Base-by-base conservation (phyloP, 2,797 vertebrate genomes). In the Sciurus carolinensis region DNA sequence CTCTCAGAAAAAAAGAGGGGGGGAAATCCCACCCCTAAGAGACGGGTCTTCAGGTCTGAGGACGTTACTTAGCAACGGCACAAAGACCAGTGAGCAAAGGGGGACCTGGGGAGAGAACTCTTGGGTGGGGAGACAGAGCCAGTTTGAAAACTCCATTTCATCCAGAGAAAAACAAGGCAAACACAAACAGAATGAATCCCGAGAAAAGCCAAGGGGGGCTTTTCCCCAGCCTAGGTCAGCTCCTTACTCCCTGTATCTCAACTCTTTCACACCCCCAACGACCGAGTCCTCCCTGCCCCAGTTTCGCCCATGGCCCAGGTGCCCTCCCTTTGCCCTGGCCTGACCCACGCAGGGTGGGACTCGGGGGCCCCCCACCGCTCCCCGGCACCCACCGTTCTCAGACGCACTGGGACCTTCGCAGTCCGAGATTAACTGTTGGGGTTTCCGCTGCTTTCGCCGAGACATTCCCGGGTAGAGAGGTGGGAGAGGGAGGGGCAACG, bases 111-210 rank as follows among this genome's bases (percentile, higher is more conserved):
- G 95, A 96, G 96, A 97, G 97, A 97, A 97, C 97, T 98, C 97
- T 95, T 91, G 92, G 98, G 98, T 98, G 98, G 99, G 98, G 99
- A 99, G 98, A 98, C 98, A 98, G 98, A 98, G 92, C 73, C 94
- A 97, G 96, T 98, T 97, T 95, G 97, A 93, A 97, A 97, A 98
- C 97, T 97, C 96, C 96, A 94, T 97, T 97, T 97, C 97, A 96
- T 88, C 94, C 57, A 80, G 90, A 92, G 94, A 92, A 96, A 97
- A 97, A 94, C 96, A 83, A 75, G 90, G 90, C 88, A 97, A 97
- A 97, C 96, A 96, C 96, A 97, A 97, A 97, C 97, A 98, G 95
- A 97, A 94, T 67, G 94, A 94, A 92, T 67, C 93, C 91, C 79
- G 84, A 97, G 96, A 44, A 93, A 93, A 97, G 94, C 92, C 80